phyloP scores from a whole-genome alignment of 2,888 invertebrate genomes.

The Leptopilina syphax region DNA sequence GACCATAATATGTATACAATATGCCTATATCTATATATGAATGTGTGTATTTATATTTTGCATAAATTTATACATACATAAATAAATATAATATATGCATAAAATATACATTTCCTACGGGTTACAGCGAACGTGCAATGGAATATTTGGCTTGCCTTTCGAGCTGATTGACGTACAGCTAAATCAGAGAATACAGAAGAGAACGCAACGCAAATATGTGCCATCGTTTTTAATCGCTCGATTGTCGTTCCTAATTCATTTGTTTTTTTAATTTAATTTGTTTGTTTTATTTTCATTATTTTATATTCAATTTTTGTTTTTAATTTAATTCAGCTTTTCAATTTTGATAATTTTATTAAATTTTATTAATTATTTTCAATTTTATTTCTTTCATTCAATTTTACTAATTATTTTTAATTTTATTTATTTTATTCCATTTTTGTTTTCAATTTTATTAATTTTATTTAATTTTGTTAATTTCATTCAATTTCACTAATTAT shows the following conservation, averaged over 20 bases:
- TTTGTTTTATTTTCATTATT: too few species aligned
- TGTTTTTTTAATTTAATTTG: neutral
- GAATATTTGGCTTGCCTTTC: constrained; percentile 54
- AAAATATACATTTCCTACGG: constrained; percentile 58
- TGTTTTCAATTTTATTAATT: too few species aligned
- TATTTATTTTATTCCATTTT: too few species aligned
- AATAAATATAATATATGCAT: constrained; percentile 58
- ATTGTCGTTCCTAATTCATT: constrained; percentile 39
- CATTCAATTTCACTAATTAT: too few species aligned
- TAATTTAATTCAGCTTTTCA: too few species aligned
- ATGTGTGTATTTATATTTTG: constrained; percentile 33
- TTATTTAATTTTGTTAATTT: too few species aligned
- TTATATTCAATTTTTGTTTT: too few species aligned
- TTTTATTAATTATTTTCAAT: too few species aligned
- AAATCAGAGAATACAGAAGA: constrained; percentile 54
- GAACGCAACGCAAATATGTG: constrained; percentile 48
- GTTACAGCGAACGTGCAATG: constrained; percentile 75
- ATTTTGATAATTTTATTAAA: too few species aligned
- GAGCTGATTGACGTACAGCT: constrained; percentile 39
- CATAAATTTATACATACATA: constrained; percentile 43
- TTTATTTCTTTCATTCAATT: too few species aligned
- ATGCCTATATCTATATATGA: neutral
- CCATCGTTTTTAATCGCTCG: constrained; percentile 41
- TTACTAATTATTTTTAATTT: too few species aligned
- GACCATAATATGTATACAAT: constrained; percentile 47